Evolutionary conservation across 1,140 invertebrate genomes (phyloP), one percentile per base, ranked within the genome.

Genomic region (Aphaenogaster rudis): DNA sequence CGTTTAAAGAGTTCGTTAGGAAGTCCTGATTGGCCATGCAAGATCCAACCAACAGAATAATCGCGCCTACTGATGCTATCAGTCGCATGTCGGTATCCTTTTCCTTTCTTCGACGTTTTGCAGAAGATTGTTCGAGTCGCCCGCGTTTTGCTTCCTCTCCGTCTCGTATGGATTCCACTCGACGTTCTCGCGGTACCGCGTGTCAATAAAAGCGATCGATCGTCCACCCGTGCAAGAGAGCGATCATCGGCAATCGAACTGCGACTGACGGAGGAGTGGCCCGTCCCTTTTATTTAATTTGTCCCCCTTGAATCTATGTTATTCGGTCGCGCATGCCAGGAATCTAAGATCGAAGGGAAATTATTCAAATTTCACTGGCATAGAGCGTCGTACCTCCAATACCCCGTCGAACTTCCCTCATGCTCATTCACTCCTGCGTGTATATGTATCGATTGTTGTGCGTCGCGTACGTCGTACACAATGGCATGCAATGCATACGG

Each of bases 1-100:
- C 96, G 95, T 97, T 97, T 88, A 98, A 95, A 77, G 98, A 97
- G 90, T 96, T 96, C 17, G 96, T 96, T 48, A 98, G 96, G 21
- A 98, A 96, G 93, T 97, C 97, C 88, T 97, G 96, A 93, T 48
- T 82, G 13, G 93, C 90, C 67, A 87, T 45, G 57, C 77, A 92
- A 90, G 61, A 42, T 48, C 81, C 82, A 8, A 91, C 86, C 91
- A 93, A 88, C 66, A 93, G 71, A 84, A 93, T 90, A 39, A 94
- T 69, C 5, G 93, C 76, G 67, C 90, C 84, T 21, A 63, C 84
- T 82, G 93, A 91, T 88, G 84, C 67, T 42, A 93, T 86, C 39
- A 78, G 77, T 80, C 93, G 92, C 94, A 95, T 95, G 21, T 66
- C 64, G 82, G 89, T 78, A 64, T 80, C 61, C 71, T 64, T 52